Evolutionary conservation across 1,140 invertebrate genomes (phyloP), one percentile per base, ranked within the genome.

Genomic region (Bursaphelenchus mucronatus): DNA sequence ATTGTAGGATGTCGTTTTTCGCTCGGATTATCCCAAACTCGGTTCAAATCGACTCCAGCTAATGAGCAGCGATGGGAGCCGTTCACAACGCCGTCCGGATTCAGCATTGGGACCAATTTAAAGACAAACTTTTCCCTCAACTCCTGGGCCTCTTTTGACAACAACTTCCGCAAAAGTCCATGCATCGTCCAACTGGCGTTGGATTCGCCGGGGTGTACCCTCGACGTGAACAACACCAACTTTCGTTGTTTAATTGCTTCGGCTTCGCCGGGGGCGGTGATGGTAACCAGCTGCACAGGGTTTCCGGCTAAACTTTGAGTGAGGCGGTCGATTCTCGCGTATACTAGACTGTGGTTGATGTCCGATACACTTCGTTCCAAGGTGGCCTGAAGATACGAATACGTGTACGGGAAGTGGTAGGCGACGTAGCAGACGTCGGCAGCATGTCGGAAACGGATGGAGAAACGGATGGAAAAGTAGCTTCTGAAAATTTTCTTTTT

Each of bases 361-460:
- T 63, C 43, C 47, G 19, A 10, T 45, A 30, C 1, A 30, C 5
- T 1, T 30, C 30, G 30, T 5, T 81, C 73, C 15, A 81, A 55
- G n/a, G 73, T 89, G n/a, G 88, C 83, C 8, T 89, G 87, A 86
- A 91, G 82, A 75, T 87, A 86, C 10, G 89, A 88, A 78, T 94
- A 97, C 0, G 92, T 94, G 82, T 97, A 97, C 0, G 94, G 94
- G 81, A 93, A 97, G 82, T 92, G 94, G 82, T 96, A 93, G 10
- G 94, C 92, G 66, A 97, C 85, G 81, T 94, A 97, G 62, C 94
- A 92, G 0, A 88, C 88, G 81, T 97, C 94, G 67, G 89, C 87
- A 57, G 89, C 87, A 77, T 97, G 88, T 11, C 89, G 88, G 82
- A 97, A 97, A 74, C 89, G 88, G 63, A 97, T 84, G 67, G 90